Evolutionary conservation across 2,888 invertebrate genomes (phyloP), one percentile per base, ranked within the genome.

Genomic region (Polydrusus pterygomalis): DNA sequence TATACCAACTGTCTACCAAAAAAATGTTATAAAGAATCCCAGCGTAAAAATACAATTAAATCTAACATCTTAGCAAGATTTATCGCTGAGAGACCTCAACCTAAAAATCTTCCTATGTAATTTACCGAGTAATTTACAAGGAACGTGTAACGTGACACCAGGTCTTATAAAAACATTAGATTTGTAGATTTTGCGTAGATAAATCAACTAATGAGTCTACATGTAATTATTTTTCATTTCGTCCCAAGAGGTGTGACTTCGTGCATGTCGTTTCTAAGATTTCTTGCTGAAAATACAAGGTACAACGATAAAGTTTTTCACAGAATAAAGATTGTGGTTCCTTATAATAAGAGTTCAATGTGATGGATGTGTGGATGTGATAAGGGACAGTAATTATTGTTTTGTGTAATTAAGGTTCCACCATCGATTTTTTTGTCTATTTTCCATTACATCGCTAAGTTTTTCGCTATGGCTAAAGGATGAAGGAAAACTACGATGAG

Each of bases 151-250:
- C 75, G 68, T 73, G 79, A 80, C 79, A 78, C 81, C 74, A 45
- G 75, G 67, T 74, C 77, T 79, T 47, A 78, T 76, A 79, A 79
- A 80, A 77, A 80, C 78, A 78, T 77, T 77, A 79, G 77, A 80
- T 79, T 78, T 77, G 72, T 71, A 77, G 76, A 78, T 75, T 73
- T 73, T 78, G 77, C 75, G 70, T 58, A 77, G 78, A 79, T 80
- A 79, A 79, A 78, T 79, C 77, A 80, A 78, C 77, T 79, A 80
- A 80, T 79, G 79, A 79, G 74, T 77, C 65, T 80, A 68, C 79
- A 64, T 70, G 79, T 79, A 79, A 78, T 79, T 77, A 79, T 78
- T 79, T 79, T 78, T 77, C 75, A 74, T 74, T n/a, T n/a, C 69
- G n/a, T n/a, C 20, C 45, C 15, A 63, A 63, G 6, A 63, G 45